Percentiles rank a stretch among this genome's conserved stretches.
Conservation (phyloP, 2,888 invertebrate species). For the Perdita meconis region DNA sequence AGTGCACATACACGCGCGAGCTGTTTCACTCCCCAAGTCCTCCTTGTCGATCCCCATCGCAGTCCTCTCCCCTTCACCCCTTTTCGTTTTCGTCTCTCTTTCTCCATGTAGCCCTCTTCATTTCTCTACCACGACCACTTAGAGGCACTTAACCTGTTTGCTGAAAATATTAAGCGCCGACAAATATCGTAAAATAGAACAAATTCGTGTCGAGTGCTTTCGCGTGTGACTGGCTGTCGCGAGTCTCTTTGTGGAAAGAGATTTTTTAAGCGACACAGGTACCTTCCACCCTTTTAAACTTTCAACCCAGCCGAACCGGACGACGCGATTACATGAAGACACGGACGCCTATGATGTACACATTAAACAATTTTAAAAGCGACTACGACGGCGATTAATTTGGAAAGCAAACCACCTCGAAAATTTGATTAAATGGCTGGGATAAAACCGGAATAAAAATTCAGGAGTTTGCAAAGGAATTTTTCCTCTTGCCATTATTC, state of each 20-base stretch:
- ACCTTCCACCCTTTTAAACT: constrained; percentile 67
- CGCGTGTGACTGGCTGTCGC: constrained; percentile 70
- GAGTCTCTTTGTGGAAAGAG: constrained; percentile 70
- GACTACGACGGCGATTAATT: constrained; percentile 33
- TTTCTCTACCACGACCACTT: constrained; percentile 72
- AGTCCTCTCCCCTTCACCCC: constrained; percentile 1
- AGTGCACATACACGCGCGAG: neutral
- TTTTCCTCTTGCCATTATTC: too few species aligned
- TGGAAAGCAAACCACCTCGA: constrained; percentile 1
- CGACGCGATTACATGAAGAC: constrained; percentile 51
- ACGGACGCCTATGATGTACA: constrained; percentile 29
- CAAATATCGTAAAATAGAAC: constrained; percentile 77
- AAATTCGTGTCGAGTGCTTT: constrained; percentile 77
- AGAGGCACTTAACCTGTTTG: constrained; percentile 79
- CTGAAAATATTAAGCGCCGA: constrained; percentile 78
- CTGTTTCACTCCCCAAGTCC: constrained; percentile 16
- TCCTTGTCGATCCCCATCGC: constrained; percentile 14
- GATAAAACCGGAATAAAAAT: too few species aligned
- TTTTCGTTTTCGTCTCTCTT: constrained; percentile 12
- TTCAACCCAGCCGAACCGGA: constrained; percentile 53
- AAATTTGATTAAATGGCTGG: constrained; percentile 19
- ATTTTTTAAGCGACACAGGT: constrained; percentile 51
- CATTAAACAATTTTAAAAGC: constrained; percentile 42
- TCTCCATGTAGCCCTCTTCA: constrained; percentile 47
- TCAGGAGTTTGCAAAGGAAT: too few species aligned